Evolutionary conservation across 1,140 invertebrate genomes (phyloP).

Genomic region (Bombyx mori): DNA sequence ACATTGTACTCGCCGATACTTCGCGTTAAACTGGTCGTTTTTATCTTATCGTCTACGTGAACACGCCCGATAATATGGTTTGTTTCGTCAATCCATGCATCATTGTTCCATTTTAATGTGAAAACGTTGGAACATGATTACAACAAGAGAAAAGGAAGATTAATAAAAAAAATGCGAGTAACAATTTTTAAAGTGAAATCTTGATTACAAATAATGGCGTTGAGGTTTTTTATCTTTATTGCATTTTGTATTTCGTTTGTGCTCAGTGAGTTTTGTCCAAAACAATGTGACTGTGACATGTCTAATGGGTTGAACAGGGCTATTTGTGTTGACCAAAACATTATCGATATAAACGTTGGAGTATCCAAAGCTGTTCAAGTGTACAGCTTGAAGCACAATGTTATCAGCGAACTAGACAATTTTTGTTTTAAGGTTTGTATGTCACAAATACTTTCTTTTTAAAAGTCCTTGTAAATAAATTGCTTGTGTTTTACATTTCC

Average conservation of each 20-base stretch:
- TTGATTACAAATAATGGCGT: constrained; percentile 31
- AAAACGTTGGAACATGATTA: constrained; percentile 25
- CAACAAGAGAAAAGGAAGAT: constrained; percentile 9
- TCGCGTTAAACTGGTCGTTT: not conserved
- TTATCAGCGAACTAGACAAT: constrained; percentile 65
- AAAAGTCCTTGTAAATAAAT: too few species aligned
- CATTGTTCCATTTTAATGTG: constrained; percentile 43
- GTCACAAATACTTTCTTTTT: too few species aligned
- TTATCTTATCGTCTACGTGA: constrained; percentile 41
- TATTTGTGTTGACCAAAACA: constrained; percentile 61
- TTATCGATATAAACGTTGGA: constrained; percentile 60
- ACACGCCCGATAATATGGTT: constrained; percentile 26
- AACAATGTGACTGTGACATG: constrained; percentile 69
- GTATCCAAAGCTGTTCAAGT: constrained; percentile 62
- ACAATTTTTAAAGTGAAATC: constrained; percentile 14
- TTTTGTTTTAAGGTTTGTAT: constrained; percentile 66
- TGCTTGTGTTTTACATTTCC: too few species aligned
- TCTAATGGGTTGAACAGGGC: constrained; percentile 63
- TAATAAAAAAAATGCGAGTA: constrained; percentile 27
- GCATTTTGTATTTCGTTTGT: constrained; percentile 16
- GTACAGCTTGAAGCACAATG: constrained; percentile 66
- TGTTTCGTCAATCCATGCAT: constrained; percentile 36
- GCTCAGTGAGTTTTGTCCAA: constrained; percentile 50
- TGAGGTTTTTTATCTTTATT: constrained; percentile 29
- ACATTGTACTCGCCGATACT: too few species aligned